phyloP scores from a whole-genome alignment of 2,888 invertebrate species.

The Troides oblongomaculatus region DNA sequence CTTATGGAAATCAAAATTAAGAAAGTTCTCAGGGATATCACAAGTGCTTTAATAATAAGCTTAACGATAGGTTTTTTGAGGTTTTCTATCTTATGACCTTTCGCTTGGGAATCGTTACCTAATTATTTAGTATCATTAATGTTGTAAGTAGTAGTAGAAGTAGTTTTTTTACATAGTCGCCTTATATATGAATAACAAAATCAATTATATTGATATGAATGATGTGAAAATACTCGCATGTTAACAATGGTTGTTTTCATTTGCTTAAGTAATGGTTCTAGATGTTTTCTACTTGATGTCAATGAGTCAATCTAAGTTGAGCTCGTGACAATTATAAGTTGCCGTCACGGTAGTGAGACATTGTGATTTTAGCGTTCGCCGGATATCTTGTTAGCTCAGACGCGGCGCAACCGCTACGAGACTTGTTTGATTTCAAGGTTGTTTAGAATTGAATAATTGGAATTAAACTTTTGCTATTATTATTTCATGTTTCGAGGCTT shows the following conservation, averaged over 20 bases:
- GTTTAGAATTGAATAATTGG: conserved; percentile 18
- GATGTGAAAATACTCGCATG: not conserved
- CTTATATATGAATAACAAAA: too few relatives aligned
- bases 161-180: too few relatives aligned
- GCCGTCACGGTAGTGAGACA: conserved; percentile 34
- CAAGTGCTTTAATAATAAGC: too few relatives aligned
- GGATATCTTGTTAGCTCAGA: conserved; percentile 37
- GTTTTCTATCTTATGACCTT: too few relatives aligned
- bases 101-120: too few relatives aligned
- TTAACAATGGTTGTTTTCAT: not conserved
- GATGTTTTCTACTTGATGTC: conserved; percentile 53
- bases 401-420: conserved; percentile 40
- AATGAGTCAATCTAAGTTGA: conserved; percentile 65
- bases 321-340: conserved; percentile 62
- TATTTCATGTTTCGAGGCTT: not conserved
- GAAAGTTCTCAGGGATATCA: too few relatives aligned
- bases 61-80: too few relatives aligned
- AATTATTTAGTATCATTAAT: too few relatives aligned
- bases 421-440: conserved; percentile 31
- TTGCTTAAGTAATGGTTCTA: conserved; percentile 45
- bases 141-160: too few relatives aligned
- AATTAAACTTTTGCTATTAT: conserved; percentile 24
- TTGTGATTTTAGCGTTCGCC: conserved; percentile 47
- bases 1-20: too few relatives aligned
- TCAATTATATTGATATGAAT: not conserved